These are phyloP conservation scores for Sigmodon hispidus DNA, from an alignment of 2,113 vertebrate genomes.

Conservation along the genomic window DNA sequence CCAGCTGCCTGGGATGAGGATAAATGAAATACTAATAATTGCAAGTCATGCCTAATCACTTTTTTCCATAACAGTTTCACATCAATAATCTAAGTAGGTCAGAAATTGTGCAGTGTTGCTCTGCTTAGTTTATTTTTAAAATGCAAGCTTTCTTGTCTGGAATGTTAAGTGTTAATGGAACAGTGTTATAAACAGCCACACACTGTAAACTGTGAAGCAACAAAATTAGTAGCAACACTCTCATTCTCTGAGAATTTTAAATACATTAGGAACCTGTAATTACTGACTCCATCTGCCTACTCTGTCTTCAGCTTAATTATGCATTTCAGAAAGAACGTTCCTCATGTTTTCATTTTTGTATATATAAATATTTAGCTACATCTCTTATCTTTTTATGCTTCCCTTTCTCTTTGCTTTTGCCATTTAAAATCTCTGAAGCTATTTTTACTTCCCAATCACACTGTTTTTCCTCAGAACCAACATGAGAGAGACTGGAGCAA, in stretches of 20 bases:
- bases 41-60: not conserved
- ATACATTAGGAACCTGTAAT: constrained; percentile 79
- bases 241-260: constrained; percentile 74
- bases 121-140: constrained; percentile 57
- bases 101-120: not conserved
- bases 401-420: constrained; percentile 60
- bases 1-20: not conserved
- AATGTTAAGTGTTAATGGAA: constrained; percentile 74
- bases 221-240: constrained; percentile 75
- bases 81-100: constrained; percentile 50
- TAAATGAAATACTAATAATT: not conserved
- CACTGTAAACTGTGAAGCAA: constrained; percentile 74
- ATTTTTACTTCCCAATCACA: constrained; percentile 71
- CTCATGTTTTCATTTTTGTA: constrained; percentile 77
- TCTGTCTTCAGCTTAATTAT: constrained; percentile 76
- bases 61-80: not conserved
- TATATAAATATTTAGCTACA: constrained; percentile 77
- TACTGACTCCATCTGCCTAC: constrained; percentile 77
- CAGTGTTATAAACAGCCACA: constrained; percentile 65
- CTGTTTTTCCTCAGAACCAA: constrained; percentile 51
- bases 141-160: constrained; percentile 29
- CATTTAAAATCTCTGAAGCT: constrained; percentile 66
- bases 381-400: constrained; percentile 74
- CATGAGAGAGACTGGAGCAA: constrained; percentile 10
- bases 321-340: constrained; percentile 71